phyloP scores from a whole-genome alignment of 2,113 vertebrate species.

The Mystacornis crossleyi region DNA sequence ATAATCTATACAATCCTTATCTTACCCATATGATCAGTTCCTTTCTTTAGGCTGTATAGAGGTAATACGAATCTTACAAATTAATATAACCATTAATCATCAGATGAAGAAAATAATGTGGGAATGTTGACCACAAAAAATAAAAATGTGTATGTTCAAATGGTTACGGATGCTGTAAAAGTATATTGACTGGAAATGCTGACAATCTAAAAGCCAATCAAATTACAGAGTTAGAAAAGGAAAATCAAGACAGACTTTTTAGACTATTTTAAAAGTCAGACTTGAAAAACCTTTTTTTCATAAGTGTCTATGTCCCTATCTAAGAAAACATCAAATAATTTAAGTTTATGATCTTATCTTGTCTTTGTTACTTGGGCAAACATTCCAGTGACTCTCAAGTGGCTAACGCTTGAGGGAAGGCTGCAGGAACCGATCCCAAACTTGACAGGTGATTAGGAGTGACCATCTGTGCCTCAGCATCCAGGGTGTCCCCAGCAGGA shows the following conservation, averaged over 20 bases:
- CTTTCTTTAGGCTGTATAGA: not conserved
- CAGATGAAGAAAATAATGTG: not conserved
- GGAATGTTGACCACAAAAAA: not conserved
- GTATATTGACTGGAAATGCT: not conserved
- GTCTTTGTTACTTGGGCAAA: not conserved
- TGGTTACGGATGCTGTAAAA: not conserved
- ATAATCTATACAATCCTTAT: not conserved
- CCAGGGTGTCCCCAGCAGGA: not conserved
- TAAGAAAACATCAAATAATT: not conserved
- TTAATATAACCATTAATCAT: not conserved
- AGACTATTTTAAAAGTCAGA: not conserved
- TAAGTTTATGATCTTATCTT: not conserved
- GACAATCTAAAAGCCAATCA: not conserved
- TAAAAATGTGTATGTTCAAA: not conserved
- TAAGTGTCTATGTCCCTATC: not conserved
- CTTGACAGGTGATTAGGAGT: not conserved
- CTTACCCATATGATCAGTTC: not conserved
- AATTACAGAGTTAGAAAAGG: not conserved
- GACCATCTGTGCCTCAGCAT: rapidly evolving
- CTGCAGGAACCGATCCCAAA: not conserved
- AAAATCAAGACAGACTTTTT: not conserved
- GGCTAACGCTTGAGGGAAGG: not conserved
- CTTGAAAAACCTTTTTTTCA: not conserved
- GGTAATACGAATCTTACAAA: not conserved
- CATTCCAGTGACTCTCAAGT: not conserved